These are phyloP conservation scores for Saccostrea cuccullata DNA, from an alignment of 1,140 invertebrate genomes.

Conservation along the genomic window DNA sequence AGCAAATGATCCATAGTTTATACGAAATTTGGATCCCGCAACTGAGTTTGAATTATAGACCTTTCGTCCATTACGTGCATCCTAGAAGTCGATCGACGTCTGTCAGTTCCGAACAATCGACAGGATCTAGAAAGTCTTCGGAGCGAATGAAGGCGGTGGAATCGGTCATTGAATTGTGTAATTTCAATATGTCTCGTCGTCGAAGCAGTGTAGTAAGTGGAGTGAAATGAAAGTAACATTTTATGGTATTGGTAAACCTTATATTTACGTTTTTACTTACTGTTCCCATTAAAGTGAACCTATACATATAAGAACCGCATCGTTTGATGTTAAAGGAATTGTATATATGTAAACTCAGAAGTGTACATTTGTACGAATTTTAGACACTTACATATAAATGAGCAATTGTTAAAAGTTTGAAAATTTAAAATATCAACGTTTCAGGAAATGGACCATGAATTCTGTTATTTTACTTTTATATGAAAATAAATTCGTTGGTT, in stretches of 20 bases:
- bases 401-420: no score
- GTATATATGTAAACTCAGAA: no score
- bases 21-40: constrained; percentile 26
- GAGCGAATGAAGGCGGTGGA: neutral
- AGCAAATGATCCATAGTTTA: constrained; percentile 21
- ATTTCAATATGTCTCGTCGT: neutral
- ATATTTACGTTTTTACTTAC: no score
- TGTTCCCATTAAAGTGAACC: no score
- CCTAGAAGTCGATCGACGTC: neutral
- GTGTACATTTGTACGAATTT: no score
- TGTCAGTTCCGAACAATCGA: constrained; percentile 1
- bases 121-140: neutral
- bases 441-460: no score
- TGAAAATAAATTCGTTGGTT: no score
- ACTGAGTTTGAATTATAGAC: constrained; percentile 18
- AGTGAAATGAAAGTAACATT: neutral
- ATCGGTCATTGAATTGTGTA: constrained; percentile 10
- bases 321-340: no score
- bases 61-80: constrained; percentile 12
- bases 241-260: neutral
- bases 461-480: no score
- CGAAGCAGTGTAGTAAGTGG: neutral
- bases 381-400: no score
- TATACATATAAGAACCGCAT: no score
- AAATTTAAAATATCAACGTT: no score